Base-by-base conservation (phyloP, 2,888 invertebrate genomes). In the Heliconius ethilla region DNA sequence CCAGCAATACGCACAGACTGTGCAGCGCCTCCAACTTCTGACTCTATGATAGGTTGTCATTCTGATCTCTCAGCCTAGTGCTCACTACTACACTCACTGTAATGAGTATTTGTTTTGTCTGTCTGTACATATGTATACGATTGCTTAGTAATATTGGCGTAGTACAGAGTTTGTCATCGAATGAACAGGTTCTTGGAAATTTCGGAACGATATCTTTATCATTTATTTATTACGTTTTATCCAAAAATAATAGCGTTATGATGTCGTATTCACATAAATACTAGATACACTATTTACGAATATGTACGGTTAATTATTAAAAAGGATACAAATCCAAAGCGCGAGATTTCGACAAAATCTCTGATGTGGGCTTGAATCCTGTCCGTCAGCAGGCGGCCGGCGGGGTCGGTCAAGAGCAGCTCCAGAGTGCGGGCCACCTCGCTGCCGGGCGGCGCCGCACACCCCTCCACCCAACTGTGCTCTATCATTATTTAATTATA, bases 311-410 rank as follows among this genome's bases (percentile, higher is more conserved):
- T 29, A 18, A 37, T 81, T 70, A 33, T 55, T 25, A 3, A 70
- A 90, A 93, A 93, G 92, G 92, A 93, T 93, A 94, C 94, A 80
- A 86, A 92, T 84, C 93, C 94, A 4, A 80, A 79, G 37, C 70
- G 77, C 1, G 88, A 82, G 1, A 81, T 87, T 79, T 75, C 85
- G 0, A 83, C 83, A 10, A 92, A 88, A 72, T 93, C 91, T 0
- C 81, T 79, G 1, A 94, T 78, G 25, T 88, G 86, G 0, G 74
- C 63, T 11, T 84, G 78, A 10, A 94, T 76, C 3, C 94, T 87
- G 1, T 88, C 87, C 3, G 84, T 69, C 66, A 90, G 91, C 45
- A 84, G 77, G 1, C 80, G 81, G 2, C 87, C 87, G 0, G 86
- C 84, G 0, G 89, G 83, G 76, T 91, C 89, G 2, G 59, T 81